phyloP scores from a whole-genome alignment of 2,888 invertebrate species.

The Epirrita christyi region DNA sequence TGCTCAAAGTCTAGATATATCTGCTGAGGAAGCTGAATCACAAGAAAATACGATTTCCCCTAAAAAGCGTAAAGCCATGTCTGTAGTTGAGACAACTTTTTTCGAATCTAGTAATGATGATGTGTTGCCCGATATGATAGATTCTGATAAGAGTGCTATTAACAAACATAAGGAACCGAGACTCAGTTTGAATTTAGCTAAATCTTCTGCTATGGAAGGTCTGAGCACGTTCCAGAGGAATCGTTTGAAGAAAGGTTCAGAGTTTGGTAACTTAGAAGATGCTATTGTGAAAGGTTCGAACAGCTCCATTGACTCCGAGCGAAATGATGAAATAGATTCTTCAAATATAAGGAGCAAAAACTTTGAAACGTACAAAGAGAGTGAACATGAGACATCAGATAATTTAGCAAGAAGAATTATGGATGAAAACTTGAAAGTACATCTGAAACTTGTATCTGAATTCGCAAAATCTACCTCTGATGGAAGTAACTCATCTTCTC shows the following conservation, averaged over 20 bases:
- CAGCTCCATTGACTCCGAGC: slow-evolving; percentile 76
- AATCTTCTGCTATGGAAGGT: slow-evolving; percentile 85
- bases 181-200: slow-evolving; percentile 79
- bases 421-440: slow-evolving; percentile 79
- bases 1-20: slow-evolving; percentile 92
- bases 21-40: slow-evolving; percentile 79
- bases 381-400: slow-evolving; percentile 73
- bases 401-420: slow-evolving; percentile 76
- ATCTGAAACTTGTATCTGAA: slow-evolving; percentile 77
- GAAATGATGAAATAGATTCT: slow-evolving; percentile 57
- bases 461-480: slow-evolving; percentile 80
- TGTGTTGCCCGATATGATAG: slow-evolving; percentile 73
- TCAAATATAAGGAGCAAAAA: slow-evolving; percentile 52
- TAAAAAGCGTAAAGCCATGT: slow-evolving; percentile 88
- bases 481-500: slow-evolving; percentile 73
- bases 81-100: slow-evolving; percentile 78
- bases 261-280: slow-evolving; percentile 91
- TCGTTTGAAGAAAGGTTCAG: slow-evolving; percentile 89
- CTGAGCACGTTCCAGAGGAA: slow-evolving; percentile 88
- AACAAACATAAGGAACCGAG: slow-evolving; percentile 84
- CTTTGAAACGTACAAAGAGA: slow-evolving; percentile 59
- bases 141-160: slow-evolving; percentile 64
- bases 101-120: slow-evolving; percentile 74
- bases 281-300: slow-evolving; percentile 86
- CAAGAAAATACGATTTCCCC: slow-evolving; percentile 75